Evolutionary conservation across 1,140 invertebrate genomes (phyloP).

Genomic region (Trichonephila clavipes): DNA sequence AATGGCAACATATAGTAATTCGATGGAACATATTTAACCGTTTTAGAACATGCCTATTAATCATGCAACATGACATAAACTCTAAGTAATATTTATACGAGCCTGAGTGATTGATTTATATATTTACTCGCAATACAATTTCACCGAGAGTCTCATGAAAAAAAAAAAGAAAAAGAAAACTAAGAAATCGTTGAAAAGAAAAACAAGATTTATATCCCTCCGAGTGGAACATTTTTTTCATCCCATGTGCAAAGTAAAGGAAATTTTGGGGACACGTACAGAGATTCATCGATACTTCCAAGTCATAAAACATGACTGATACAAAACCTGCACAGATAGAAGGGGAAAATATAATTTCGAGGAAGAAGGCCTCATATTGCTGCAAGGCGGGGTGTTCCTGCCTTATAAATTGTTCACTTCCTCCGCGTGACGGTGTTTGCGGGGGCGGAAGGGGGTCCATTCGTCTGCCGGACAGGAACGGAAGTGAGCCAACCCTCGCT

Average conservation of each 20-base stretch:
- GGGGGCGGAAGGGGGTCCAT: conserved; percentile 44
- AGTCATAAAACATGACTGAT: not conserved
- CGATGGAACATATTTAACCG: too few relatives aligned
- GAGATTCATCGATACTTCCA: conserved; percentile 11
- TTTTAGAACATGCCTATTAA: too few relatives aligned
- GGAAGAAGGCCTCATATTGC: not conserved
- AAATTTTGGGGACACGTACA: not conserved
- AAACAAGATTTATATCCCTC: too few relatives aligned
- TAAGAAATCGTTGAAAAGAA: too few relatives aligned
- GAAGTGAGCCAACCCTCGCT: conserved; percentile 67
- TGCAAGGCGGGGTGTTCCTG: not conserved
- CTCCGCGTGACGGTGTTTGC: conserved; percentile 42
- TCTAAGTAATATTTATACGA: too few relatives aligned
- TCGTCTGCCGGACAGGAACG: conserved; percentile 48
- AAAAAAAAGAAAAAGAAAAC: too few relatives aligned
- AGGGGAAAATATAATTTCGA: not conserved
- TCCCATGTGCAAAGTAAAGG: not conserved
- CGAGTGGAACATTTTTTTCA: too few relatives aligned
- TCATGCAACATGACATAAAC: too few relatives aligned
- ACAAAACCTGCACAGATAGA: not conserved
- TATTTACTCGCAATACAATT: too few relatives aligned
- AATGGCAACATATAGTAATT: too few relatives aligned
- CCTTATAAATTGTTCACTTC: conserved; percentile 72
- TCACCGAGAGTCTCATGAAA: too few relatives aligned
- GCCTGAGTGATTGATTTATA: too few relatives aligned